A percentile compares a stretch with the other conserved stretches of the same genome.
Evolutionary conservation across 2,113 vertebrate genomes (phyloP).

Genomic region (Piaya cayana): DNA sequence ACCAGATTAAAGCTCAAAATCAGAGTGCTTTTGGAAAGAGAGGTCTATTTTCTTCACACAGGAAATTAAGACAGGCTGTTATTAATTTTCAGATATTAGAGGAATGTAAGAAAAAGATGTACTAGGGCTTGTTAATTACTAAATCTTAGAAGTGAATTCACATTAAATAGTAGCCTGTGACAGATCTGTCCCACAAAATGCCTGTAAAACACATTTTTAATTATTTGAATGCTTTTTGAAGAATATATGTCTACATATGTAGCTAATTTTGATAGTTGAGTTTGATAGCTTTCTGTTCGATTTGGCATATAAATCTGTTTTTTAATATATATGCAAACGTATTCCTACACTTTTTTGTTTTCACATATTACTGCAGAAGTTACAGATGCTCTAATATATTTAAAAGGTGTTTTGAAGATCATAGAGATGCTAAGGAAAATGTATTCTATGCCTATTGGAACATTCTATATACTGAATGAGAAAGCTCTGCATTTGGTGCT

Average conservation of each 20-base stretch:
- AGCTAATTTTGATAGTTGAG: slow-evolving; percentile 36
- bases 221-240: slow-evolving; percentile 43
- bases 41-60: slow-evolving; percentile 40
- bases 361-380: not conserved
- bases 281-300: slow-evolving; percentile 32
- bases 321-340: slow-evolving; percentile 32
- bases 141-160: slow-evolving; percentile 35
- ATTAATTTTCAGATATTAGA: slow-evolving; percentile 51
- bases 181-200: slow-evolving; percentile 8
- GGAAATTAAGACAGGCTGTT: slow-evolving; percentile 68
- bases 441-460: not conserved
- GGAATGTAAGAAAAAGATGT: not conserved
- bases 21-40: not conserved
- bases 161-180: slow-evolving; percentile 28
- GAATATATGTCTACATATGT: not conserved
- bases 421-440: not conserved
- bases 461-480: not conserved
- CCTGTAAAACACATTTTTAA: slow-evolving; percentile 30
- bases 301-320: slow-evolving; percentile 42
- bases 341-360: slow-evolving; percentile 7
- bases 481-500: not conserved
- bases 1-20: slow-evolving; percentile 12
- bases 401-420: not conserved
- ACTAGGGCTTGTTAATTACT: slow-evolving; percentile 62
- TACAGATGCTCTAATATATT: not conserved